Evolutionary conservation across 2,888 invertebrate genomes (phyloP).

Genomic region (Pollenia amentaria): DNA sequence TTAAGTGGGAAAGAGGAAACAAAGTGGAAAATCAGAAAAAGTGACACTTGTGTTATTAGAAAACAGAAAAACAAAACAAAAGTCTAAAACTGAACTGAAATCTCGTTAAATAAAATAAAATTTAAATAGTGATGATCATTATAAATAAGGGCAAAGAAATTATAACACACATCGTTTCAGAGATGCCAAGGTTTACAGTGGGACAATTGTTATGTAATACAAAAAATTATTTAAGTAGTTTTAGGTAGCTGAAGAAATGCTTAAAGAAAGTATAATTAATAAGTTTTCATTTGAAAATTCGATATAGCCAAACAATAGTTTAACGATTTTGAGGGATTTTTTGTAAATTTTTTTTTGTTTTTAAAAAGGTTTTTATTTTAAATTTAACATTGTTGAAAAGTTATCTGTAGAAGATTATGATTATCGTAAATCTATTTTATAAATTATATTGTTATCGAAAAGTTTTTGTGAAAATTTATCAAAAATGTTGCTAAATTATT

Average conservation of each 20-base stretch:
- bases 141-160: constrained; percentile 21
- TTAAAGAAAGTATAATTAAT: too few relatives aligned
- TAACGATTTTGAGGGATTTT: too few relatives aligned
- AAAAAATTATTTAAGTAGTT: neutral
- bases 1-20: neutral
- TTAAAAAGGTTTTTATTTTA: too few relatives aligned
- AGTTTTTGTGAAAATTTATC: neutral
- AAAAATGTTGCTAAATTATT: too few relatives aligned
- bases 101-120: constrained; percentile 54
- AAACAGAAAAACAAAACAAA: constrained; percentile 37
- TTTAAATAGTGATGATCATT: constrained; percentile 47
- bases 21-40: constrained; percentile 52
- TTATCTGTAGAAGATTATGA: neutral
- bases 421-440: neutral
- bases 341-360: too few relatives aligned
- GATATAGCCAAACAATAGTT: too few relatives aligned
- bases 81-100: constrained; percentile 25
- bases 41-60: constrained; percentile 67
- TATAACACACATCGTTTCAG: constrained; percentile 17
- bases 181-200: constrained; percentile 28
- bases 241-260: neutral
- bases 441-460: neutral
- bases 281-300: too few relatives aligned
- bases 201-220: neutral
- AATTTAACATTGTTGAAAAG: neutral